phyloP scores from a whole-genome alignment of 2,888 invertebrate genomes.

The Coenonympha arcania region DNA sequence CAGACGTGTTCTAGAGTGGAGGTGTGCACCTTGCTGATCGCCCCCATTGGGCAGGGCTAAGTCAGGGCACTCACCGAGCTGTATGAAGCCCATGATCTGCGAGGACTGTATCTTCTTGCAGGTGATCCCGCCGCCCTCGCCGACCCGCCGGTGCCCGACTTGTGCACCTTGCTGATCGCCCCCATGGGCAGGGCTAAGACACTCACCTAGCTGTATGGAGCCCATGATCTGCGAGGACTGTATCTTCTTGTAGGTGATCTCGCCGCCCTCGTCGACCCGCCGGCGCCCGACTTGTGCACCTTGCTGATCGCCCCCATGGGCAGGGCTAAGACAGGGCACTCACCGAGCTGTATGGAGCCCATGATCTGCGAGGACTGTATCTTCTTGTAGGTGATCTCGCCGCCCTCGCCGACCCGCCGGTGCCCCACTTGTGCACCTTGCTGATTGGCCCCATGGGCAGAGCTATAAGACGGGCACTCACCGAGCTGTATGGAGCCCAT shows the following conservation, averaged over 20 bases:
- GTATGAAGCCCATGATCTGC: slow-evolving; percentile 98
- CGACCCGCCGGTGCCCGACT: slow-evolving; percentile 96
- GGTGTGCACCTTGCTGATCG: slow-evolving; percentile 69
- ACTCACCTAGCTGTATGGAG: too few species aligned
- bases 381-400: slow-evolving; percentile 99
- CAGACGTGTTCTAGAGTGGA: too few species aligned
- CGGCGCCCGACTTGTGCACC: too few species aligned
- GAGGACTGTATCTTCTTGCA: slow-evolving; percentile 98
- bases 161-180: slow-evolving; percentile 68
- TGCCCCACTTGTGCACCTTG: slow-evolving; percentile 79
- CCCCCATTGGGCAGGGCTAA: slow-evolving; percentile 61
- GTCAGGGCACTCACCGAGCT: too few species aligned
- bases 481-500: slow-evolving; percentile 99
- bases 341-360: slow-evolving; percentile 98
- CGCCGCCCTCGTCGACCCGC: too few species aligned
- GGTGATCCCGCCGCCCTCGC: slow-evolving; percentile 98
- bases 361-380: slow-evolving; percentile 96
- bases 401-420: slow-evolving; percentile 95
- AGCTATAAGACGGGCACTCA: too few species aligned
- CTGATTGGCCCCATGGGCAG: slow-evolving; percentile 63
- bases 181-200: too few species aligned
- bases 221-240: slow-evolving; percentile 98
- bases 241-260: too few species aligned
- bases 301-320: too few species aligned
- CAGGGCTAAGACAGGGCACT: too few species aligned